These are phyloP conservation scores for Oreochromis spilurus DNA, from an alignment of 2,113 vertebrate species.

Conservation along the genomic window DNA sequence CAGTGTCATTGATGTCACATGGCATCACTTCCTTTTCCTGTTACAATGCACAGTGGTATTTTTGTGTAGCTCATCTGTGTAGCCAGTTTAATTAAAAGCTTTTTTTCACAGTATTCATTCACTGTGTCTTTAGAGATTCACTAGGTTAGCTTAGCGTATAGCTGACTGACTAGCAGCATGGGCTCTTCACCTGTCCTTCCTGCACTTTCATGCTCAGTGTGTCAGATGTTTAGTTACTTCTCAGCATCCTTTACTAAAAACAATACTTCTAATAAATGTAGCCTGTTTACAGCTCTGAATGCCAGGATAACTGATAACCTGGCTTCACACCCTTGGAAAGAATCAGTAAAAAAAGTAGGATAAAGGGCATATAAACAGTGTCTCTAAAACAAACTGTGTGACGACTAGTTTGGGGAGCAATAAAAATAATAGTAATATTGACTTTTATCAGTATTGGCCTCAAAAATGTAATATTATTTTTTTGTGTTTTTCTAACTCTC, in stretches of 20 bases:
- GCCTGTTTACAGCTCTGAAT: not conserved
- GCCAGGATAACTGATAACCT: not conserved
- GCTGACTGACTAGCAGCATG: not conserved
- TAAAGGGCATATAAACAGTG: not conserved
- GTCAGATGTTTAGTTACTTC: not conserved
- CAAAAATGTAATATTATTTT: not conserved
- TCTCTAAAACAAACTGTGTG: not conserved
- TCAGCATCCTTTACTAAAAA: not conserved
- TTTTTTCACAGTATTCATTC: not conserved
- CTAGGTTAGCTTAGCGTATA: not conserved
- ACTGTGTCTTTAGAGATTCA: not conserved
- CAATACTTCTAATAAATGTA: not conserved
- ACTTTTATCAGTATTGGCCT: not conserved
- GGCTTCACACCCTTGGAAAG: not conserved
- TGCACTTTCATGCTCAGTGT: not conserved
- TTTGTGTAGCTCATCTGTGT: not conserved
- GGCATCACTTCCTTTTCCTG: not conserved
- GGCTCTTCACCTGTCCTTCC: not conserved
- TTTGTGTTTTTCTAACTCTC: not conserved
- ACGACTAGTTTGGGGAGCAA: not conserved
- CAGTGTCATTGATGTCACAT: not conserved
- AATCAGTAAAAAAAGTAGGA: not conserved
- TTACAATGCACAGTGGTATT: not conserved
- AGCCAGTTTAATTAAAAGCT: not conserved
- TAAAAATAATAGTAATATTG: not conserved